Conservation (phyloP, 2,888 invertebrate genomes). For the Pseudolycoriella hygida region DNA sequence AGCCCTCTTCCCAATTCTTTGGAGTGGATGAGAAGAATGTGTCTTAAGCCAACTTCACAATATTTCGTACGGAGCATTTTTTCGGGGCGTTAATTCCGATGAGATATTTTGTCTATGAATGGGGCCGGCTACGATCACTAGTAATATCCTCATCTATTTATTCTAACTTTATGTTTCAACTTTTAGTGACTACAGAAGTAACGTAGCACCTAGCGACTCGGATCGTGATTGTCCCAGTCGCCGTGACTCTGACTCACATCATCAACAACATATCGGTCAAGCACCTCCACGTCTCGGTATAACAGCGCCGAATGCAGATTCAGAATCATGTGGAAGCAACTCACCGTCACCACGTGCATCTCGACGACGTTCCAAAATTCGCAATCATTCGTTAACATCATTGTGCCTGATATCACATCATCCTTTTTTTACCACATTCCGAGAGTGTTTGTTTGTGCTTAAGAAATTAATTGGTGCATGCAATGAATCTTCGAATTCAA, state of each 20-base stretch:
- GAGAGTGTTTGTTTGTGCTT: conserved; percentile 90
- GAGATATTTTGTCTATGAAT: no score
- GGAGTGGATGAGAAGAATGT: no score
- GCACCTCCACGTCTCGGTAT: conserved; percentile 39
- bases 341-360: conserved; percentile 72
- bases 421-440: conserved; percentile 96
- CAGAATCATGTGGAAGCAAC: conserved; percentile 66
- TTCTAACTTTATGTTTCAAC: no score
- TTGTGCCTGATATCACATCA: conserved; percentile 97
- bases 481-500: conserved; percentile 82
- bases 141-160: no score
- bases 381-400: conserved; percentile 90
- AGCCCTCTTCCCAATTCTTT: no score
- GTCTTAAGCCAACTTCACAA: no score
- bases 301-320: conserved; percentile 51
- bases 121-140: no score
- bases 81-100: no score
- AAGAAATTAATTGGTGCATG: conserved; percentile 95
- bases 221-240: conserved; percentile 69
- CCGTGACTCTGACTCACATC: conserved; percentile 42
- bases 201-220: conserved; percentile 76
- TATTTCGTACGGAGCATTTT: no score
- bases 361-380: conserved; percentile 60
- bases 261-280: conserved; percentile 9
- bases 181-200: conserved; percentile 83